A percentile compares a stretch with the other conserved stretches of the same genome.
These are phyloP conservation scores for Calyptomena viridis DNA, from an alignment of 2,113 vertebrate species.

Conservation along the genomic window DNA sequence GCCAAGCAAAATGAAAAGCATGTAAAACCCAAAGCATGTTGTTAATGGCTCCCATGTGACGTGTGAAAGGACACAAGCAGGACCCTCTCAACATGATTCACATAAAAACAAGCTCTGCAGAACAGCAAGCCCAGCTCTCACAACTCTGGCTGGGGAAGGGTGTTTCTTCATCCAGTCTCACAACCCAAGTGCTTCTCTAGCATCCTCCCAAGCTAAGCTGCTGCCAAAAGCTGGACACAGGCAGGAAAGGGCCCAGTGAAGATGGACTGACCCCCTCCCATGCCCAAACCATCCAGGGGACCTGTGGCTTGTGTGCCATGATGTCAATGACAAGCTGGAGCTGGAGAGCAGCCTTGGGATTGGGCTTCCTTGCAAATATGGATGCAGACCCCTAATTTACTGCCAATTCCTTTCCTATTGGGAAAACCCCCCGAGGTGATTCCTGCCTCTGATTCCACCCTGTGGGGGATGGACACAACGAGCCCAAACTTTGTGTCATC, in stretches of 20 bases:
- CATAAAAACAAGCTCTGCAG: background rate
- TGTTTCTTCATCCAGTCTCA: background rate
- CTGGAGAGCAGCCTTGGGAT: background rate
- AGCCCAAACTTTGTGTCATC: background rate
- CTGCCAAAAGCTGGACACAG: background rate
- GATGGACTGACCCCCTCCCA: background rate
- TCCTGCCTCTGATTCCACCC: background rate
- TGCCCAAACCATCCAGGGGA: background rate
- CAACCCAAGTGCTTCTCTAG: background rate
- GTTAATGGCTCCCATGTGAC: background rate
- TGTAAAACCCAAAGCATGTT: background rate
- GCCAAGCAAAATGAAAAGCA: background rate
- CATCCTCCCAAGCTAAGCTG: background rate
- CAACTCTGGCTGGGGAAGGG: background rate
- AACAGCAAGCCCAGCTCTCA: background rate
- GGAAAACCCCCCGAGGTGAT: background rate
- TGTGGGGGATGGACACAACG: background rate
- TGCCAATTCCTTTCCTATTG: background rate
- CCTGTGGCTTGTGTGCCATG: background rate
- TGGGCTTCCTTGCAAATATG: background rate
- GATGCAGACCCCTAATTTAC: background rate
- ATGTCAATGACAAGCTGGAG: background rate
- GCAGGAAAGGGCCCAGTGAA: background rate
- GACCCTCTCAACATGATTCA: background rate
- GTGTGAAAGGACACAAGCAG: rapidly evolving